Base-by-base conservation (phyloP, 1,140 invertebrate species). In the Scaptomyza hsui region DNA sequence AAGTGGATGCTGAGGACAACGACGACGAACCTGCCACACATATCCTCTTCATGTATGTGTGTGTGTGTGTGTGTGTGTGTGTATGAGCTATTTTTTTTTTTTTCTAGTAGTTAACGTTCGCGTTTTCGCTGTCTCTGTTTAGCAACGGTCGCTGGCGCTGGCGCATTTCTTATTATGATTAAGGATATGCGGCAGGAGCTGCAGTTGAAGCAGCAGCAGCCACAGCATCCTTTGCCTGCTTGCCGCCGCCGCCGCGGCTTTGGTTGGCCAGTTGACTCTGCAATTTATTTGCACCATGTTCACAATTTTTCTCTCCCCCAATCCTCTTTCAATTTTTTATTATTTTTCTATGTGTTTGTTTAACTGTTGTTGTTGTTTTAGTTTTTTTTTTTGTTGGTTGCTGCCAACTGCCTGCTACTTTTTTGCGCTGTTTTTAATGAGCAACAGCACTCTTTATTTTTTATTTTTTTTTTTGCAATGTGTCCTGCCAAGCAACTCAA, bases 111-210 rank as follows among this genome's bases (percentile, higher is more conserved):
- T 29, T 9, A 29, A 29, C 7, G 32, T 5, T 64, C 78, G 82
- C 82, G 72, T 42, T 75, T 64, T 67, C 68, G 61, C 82, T 65
- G 75, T 88, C 83, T 82, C 82, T 88, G 83, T 88, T 78, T 69
- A 37, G 64, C 70, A 59, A 37, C 29, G 16, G 62, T 51, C 52
- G 59, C 18, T 48, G 78, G 67, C 74, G 74, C 80, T 88, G 75
- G 82, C 82, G 82, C 70, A 86, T 88, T 86, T 88, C 82, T 86
- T 86, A 86, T 86, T 86, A 86, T 86, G 82, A 86, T 88, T 82
- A 86, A 86, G 78, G 69, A 88, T 78, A 78, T 72, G 69, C 65
- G 52, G 60, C 32, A 56, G 49, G 15, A 62, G 70, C 53, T 48
- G 71, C 53, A 51, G 60, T 42, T 37, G 45, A 51, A 47, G 59